phyloP scores from a whole-genome alignment of 2,797 vertebrate genomes.

The Notolepis coatsorum region DNA sequence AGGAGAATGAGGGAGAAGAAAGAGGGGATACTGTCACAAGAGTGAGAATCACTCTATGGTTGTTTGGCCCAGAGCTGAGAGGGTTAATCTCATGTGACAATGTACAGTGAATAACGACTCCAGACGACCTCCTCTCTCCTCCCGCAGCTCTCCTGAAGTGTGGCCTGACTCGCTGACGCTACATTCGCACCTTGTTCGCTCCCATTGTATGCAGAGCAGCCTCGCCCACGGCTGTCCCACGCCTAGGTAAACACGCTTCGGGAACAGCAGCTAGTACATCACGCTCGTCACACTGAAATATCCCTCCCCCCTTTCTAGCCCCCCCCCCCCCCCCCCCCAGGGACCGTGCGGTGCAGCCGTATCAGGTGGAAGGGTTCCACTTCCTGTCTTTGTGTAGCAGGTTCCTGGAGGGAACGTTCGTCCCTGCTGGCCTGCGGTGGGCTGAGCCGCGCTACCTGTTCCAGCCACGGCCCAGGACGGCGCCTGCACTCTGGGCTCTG shows the following conservation, averaged over 20 bases:
- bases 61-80: constrained; percentile 61
- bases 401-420: constrained; percentile 69
- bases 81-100: constrained; percentile 68
- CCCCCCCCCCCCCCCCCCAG: constrained; percentile 30
- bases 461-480: constrained; percentile 42
- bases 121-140: constrained; percentile 16
- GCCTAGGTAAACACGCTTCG: constrained; percentile 62
- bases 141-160: constrained; percentile 28
- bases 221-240: constrained; percentile 35
- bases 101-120: constrained; percentile 63
- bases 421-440: constrained; percentile 43
- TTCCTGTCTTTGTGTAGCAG: constrained; percentile 79
- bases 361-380: constrained; percentile 72
- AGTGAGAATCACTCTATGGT: constrained; percentile 47
- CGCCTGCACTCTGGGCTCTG: constrained; percentile 52
- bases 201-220: constrained; percentile 41
- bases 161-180: constrained; percentile 46
- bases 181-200: constrained; percentile 43
- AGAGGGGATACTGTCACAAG: constrained; percentile 33
- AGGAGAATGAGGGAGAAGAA: constrained; percentile 2
- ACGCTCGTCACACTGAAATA: constrained; percentile 48
- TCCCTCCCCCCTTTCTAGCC: constrained; percentile 56
- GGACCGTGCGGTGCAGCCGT: constrained; percentile 40
- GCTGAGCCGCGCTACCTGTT: constrained; percentile 53
- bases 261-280: constrained; percentile 71